These are phyloP conservation scores for Erpobdella octoculata DNA, from an alignment of 2,888 invertebrate genomes.

Conservation along the genomic window DNA sequence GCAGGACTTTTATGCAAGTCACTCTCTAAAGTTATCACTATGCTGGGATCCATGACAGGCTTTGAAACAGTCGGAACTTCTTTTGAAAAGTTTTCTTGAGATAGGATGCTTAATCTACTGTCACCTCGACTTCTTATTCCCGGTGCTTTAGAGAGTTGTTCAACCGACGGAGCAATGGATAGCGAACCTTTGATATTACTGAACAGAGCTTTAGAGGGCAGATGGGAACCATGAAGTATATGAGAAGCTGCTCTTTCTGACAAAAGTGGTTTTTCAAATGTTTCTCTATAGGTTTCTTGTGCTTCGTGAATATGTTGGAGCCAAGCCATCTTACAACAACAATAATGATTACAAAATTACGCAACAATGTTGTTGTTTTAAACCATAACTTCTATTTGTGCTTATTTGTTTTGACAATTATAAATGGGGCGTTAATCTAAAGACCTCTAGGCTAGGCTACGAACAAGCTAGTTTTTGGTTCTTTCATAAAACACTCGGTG, in stretches of 20 bases:
- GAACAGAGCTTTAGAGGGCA: not conserved
- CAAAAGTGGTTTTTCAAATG: not conserved
- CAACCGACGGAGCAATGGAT: constrained; percentile 16
- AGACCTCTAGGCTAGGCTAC: no score
- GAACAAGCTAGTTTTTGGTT: no score
- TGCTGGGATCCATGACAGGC: not conserved
- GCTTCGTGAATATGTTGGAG: constrained; percentile 23
- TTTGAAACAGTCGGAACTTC: not conserved
- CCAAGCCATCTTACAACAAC: constrained; percentile 11
- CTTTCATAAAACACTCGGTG: no score
- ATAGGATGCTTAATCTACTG: constrained; percentile 3
- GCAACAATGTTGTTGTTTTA: no score
- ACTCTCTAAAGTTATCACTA: constrained; percentile 12
- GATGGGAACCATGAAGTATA: not conserved
- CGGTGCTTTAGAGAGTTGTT: constrained; percentile 23
- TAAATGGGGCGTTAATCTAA: no score
- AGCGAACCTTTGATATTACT: not conserved
- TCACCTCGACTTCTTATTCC: constrained; percentile 21
- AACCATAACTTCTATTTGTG: not conserved
- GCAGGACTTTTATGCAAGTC: not conserved
- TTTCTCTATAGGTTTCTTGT: constrained; percentile 17
- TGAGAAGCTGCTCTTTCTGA: not conserved
- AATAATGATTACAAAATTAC: no score
- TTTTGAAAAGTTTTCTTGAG: not conserved
- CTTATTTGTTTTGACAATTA: no score